Evolutionary conservation across 2,113 vertebrate genomes (phyloP).

Genomic region (Hystrix brachyura): DNA sequence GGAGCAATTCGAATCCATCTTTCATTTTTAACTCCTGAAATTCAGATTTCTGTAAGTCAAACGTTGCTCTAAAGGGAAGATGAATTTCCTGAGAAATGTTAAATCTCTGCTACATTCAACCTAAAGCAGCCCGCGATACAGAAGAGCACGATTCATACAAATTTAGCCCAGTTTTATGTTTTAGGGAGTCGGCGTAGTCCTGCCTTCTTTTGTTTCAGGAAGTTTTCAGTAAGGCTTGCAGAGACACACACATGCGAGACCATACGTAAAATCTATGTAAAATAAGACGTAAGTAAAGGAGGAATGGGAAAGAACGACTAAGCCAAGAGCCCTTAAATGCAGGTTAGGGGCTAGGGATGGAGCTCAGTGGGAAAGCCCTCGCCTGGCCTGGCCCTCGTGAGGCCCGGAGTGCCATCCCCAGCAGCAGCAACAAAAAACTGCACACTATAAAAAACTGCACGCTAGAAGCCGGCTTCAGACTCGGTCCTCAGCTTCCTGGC

Average conservation of each 20-base stretch:
- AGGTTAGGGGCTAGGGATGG: accelerated
- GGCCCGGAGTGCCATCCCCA: background rate
- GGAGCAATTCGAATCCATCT: background rate
- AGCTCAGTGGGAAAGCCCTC: background rate
- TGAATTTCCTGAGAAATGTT: constrained; percentile 16
- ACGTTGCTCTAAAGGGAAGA: background rate
- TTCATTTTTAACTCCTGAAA: constrained; percentile 58
- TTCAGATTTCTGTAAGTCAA: background rate
- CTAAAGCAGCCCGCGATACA: background rate
- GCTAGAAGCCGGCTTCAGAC: background rate
- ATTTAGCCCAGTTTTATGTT: background rate
- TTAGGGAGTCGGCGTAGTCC: background rate
- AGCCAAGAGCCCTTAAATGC: background rate
- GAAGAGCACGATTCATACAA: background rate
- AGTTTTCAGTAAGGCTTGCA: background rate
- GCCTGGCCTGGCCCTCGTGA: background rate
- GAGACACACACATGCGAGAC: background rate
- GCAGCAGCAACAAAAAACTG: background rate
- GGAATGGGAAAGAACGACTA: background rate
- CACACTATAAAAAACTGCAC: background rate
- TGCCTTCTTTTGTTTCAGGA: background rate
- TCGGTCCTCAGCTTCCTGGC: background rate
- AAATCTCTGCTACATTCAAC: background rate
- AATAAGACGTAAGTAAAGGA: background rate
- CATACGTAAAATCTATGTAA: background rate